A percentile compares a stretch with the other conserved stretches of the same genome.
Conservation (phyloP, 1,140 invertebrate genomes). For the Aphaenogaster ashmeadi region DNA sequence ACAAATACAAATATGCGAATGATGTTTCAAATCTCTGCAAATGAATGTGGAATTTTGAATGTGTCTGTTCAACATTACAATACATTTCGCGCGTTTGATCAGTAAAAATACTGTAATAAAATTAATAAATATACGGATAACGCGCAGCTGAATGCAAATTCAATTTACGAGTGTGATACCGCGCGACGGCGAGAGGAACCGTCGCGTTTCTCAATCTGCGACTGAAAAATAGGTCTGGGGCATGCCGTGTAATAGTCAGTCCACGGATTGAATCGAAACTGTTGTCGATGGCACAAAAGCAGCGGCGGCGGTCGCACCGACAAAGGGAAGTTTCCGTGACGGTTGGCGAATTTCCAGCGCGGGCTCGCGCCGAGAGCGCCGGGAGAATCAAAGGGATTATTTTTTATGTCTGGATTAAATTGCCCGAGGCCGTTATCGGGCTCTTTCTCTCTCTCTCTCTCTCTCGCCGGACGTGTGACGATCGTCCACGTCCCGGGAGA, state of each 20-base stretch:
- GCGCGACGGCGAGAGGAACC: not conserved
- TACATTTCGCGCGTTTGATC: not conserved
- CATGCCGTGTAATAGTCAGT: not conserved
- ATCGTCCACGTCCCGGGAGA: constrained; percentile 65
- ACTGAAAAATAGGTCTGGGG: constrained; percentile 47
- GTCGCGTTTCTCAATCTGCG: not conserved
- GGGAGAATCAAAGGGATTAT: constrained; percentile 74
- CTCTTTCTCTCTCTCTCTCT: not conserved
- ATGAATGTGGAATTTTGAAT: not conserved
- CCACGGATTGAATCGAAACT: constrained; percentile 56
- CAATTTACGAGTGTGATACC: not conserved
- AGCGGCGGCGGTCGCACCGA: constrained; percentile 44
- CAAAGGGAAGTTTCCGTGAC: constrained; percentile 61
- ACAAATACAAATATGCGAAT: not conserved
- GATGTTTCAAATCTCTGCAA: not conserved
- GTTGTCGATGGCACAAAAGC: constrained; percentile 43
- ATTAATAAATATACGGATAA: not conserved
- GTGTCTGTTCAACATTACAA: not conserved
- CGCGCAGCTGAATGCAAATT: not conserved
- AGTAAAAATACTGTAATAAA: not conserved
- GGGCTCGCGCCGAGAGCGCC: constrained; percentile 38
- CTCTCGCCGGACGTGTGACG: constrained; percentile 73
- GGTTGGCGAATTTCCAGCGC: constrained; percentile 71
- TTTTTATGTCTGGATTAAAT: constrained; percentile 79
- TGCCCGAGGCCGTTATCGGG: constrained; percentile 72